These are phyloP conservation scores for Allygus modestus DNA, from an alignment of 2,888 invertebrate species.

Conservation along the genomic window DNA sequence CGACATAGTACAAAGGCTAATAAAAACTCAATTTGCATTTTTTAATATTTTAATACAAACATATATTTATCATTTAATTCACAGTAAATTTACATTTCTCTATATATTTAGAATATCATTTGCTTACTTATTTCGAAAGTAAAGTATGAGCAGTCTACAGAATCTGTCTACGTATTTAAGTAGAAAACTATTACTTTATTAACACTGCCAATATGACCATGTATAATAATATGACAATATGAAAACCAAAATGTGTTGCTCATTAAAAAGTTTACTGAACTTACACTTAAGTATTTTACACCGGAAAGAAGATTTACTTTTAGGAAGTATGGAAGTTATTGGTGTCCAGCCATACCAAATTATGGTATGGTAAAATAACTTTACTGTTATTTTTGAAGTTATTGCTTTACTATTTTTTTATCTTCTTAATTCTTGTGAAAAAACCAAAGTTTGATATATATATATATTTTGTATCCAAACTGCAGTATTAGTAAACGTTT, in stretches of 20 bases:
- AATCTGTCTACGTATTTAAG: slow-evolving; percentile 40
- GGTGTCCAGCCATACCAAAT: not conserved
- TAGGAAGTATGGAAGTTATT: not conserved
- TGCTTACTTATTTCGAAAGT: slow-evolving; percentile 55
- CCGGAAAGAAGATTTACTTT: not conserved
- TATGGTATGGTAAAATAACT: not conserved
- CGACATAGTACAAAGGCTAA: no score
- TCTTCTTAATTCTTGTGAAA: no score
- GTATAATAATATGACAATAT: not conserved
- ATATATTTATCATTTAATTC: slow-evolving; percentile 51
- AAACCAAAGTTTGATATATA: no score
- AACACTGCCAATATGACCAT: slow-evolving; percentile 28
- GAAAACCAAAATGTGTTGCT: not conserved
- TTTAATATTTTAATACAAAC: slow-evolving; percentile 46
- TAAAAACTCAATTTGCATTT: slow-evolving; percentile 10
- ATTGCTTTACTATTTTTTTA: no score
- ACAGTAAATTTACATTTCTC: slow-evolving; percentile 49
- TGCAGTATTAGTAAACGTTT: no score
- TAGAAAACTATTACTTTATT: slow-evolving; percentile 41
- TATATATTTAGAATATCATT: slow-evolving; percentile 54
- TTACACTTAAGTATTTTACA: not conserved
- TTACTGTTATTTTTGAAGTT: no score
- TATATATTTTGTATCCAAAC: no score
- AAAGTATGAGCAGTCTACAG: slow-evolving; percentile 52
- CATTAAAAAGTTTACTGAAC: not conserved